Conservation (phyloP, 2,797 vertebrate genomes). For the Ara ararauna region DNA sequence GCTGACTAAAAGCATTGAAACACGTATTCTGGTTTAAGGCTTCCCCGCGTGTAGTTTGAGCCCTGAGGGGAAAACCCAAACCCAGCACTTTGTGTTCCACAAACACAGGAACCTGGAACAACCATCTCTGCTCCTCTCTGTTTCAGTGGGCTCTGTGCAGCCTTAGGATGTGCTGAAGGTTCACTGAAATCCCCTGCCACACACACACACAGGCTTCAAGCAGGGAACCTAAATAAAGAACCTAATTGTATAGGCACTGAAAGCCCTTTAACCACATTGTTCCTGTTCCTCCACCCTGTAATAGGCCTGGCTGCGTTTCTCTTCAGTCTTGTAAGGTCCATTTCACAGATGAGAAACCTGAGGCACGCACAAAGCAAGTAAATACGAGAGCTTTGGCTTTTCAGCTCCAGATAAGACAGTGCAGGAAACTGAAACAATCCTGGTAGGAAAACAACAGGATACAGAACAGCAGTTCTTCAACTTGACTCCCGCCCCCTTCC, state of each 20-base stretch:
- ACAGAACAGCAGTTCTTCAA: slow-evolving; percentile 15
- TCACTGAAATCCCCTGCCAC: not conserved
- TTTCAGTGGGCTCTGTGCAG: not conserved
- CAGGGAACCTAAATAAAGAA: not conserved
- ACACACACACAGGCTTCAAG: not conserved
- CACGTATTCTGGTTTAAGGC: not conserved
- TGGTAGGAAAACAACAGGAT: slow-evolving; percentile 66
- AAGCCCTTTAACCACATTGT: slow-evolving; percentile 5
- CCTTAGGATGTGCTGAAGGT: not conserved
- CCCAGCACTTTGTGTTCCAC: not conserved
- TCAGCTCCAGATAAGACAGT: slow-evolving; percentile 55
- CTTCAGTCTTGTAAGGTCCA: not conserved
- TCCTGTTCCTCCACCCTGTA: slow-evolving; percentile 2
- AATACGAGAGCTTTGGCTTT: not conserved
- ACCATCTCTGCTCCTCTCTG: not conserved
- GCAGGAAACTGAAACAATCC: slow-evolving; percentile 64
- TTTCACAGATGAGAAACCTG: not conserved
- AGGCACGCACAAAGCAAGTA: not conserved
- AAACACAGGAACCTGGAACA: not conserved
- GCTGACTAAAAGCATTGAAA: not conserved
- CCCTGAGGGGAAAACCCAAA: not conserved
- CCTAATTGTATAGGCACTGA: not conserved
- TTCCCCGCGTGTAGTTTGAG: not conserved
- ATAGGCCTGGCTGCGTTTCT: not conserved
- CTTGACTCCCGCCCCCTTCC: not conserved